Evolutionary conservation across 2,113 vertebrate species (phyloP).

Genomic region (Brachypodius melanocephalos): DNA sequence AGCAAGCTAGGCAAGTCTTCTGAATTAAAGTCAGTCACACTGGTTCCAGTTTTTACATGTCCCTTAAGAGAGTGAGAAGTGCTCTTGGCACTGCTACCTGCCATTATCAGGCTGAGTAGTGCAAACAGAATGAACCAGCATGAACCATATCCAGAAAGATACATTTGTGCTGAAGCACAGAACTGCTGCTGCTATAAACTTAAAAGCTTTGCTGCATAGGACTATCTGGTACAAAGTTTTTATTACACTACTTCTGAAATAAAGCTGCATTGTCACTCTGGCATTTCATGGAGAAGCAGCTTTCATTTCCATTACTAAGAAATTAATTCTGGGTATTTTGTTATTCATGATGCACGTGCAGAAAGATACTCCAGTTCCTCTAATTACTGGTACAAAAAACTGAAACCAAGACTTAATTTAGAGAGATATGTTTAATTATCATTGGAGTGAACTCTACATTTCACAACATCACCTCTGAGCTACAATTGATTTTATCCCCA

Average conservation of each 20-base stretch:
- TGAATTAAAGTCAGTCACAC: background rate
- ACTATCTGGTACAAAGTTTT: background rate
- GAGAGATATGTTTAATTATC: background rate
- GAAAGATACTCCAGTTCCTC: background rate
- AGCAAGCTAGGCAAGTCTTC: background rate
- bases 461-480: background rate
- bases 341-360: background rate
- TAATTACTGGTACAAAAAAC: background rate
- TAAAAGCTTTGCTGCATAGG: background rate
- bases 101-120: background rate
- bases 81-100: background rate
- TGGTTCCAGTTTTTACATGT: background rate
- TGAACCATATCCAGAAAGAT: background rate
- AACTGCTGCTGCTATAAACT: background rate
- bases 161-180: background rate
- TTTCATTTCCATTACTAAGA: background rate
- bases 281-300: background rate
- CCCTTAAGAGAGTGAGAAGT: background rate
- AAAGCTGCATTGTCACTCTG: background rate
- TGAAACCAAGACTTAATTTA: background rate
- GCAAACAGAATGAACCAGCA: background rate
- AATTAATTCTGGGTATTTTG: background rate
- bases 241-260: background rate
- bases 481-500: background rate
- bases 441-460: background rate